Conservation (phyloP, 2,113 vertebrate genomes). For the Phodopus roborovskii region DNA sequence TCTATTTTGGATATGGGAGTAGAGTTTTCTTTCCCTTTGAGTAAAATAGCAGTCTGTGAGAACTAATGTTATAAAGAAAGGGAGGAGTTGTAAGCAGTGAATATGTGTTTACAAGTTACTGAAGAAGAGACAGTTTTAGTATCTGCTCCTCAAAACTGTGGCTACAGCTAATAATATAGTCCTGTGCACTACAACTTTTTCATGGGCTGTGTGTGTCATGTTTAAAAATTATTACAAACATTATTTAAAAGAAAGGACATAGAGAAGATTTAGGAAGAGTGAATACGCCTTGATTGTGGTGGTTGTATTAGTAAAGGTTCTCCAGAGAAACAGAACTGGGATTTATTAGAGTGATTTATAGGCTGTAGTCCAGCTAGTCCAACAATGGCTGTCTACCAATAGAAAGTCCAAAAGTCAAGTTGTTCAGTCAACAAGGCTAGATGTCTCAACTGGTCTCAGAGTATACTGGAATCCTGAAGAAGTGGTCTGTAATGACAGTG, state of each 20-base stretch:
- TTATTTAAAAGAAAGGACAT: not conserved
- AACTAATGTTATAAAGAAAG: not conserved
- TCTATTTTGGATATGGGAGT: not conserved
- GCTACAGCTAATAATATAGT: not conserved
- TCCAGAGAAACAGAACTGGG: not conserved
- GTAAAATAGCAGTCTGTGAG: not conserved
- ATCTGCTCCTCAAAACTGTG: too few species aligned
- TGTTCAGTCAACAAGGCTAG: not conserved
- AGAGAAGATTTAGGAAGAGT: not conserved
- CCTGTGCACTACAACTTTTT: not conserved
- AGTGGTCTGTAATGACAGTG: not conserved
- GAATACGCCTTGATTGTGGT: too few species aligned
- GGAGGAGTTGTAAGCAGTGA: not conserved
- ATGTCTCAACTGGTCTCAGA: not conserved
- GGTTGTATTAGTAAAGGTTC: not conserved
- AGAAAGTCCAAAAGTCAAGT: not conserved
- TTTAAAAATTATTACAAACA: not conserved
- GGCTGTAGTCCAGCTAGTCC: not conserved
- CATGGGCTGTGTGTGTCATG: not conserved
- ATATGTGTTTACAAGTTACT: not conserved
- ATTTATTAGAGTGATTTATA: not conserved
- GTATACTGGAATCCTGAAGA: not conserved
- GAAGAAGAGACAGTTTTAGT: not conserved
- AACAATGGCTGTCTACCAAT: not conserved
- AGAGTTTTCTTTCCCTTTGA: not conserved